These are phyloP conservation scores for Tolypeutes matacus DNA, from an alignment of 2,797 vertebrate genomes.

Conservation along the genomic window DNA sequence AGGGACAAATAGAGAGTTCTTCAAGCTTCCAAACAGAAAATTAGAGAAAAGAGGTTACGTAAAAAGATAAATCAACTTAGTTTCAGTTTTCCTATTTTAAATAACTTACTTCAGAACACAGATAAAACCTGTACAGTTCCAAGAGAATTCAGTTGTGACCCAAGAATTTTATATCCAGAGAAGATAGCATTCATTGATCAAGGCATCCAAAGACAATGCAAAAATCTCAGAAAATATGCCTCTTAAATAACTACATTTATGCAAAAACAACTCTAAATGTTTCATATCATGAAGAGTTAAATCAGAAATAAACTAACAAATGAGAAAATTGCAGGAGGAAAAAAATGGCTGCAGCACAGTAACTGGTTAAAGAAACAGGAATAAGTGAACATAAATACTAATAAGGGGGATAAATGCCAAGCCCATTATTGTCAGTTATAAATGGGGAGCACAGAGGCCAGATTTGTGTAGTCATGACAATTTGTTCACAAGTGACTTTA, in stretches of 20 bases:
- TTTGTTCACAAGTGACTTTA: conserved; percentile 3
- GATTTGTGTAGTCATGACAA: background rate
- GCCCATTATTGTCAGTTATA: background rate
- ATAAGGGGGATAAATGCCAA: background rate
- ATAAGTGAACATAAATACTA: background rate
- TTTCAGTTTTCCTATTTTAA: conserved; percentile 3
- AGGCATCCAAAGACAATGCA: background rate
- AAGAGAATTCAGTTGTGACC: background rate
- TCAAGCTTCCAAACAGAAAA: background rate
- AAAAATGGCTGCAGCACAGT: background rate
- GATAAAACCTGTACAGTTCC: background rate
- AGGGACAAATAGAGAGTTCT: background rate
- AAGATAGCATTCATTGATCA: background rate
- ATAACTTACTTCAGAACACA: background rate
- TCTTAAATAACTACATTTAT: background rate
- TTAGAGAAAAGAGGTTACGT: conserved; percentile 34
- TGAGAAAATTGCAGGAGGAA: background rate
- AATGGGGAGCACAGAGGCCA: background rate
- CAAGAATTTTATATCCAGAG: background rate
- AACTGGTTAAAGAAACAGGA: background rate
- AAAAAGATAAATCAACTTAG: background rate
- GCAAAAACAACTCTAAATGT: background rate
- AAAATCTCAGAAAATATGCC: background rate
- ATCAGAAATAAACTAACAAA: background rate
- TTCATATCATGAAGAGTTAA: background rate